A percentile compares a stretch with the other conserved stretches of the same genome.
phyloP scores from a whole-genome alignment of 2,113 vertebrate species.

The Progne subis region DNA sequence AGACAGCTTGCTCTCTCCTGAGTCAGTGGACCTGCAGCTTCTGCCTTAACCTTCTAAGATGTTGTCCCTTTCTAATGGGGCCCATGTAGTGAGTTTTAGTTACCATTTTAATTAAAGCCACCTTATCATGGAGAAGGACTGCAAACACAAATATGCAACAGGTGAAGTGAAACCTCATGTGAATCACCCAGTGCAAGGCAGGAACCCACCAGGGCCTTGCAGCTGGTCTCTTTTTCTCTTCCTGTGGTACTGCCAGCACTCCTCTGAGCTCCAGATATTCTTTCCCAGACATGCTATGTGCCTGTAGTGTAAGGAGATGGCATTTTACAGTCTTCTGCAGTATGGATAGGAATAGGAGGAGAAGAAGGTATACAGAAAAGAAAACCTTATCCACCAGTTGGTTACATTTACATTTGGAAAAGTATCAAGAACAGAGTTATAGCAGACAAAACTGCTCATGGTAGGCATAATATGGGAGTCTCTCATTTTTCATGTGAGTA shows the following conservation, averaged over 20 bases:
- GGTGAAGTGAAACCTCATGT: background rate
- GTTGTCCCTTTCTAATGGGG: background rate
- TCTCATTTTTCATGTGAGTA: background rate
- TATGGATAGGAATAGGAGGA: background rate
- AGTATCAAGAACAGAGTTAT: background rate
- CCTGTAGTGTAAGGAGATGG: background rate
- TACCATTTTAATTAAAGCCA: background rate
- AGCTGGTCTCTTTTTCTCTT: background rate
- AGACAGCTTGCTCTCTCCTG: background rate
- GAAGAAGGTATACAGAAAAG: background rate
- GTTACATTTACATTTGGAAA: slow-evolving; percentile 30
- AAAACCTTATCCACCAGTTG: background rate
- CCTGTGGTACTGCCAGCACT: background rate
- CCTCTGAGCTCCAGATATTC: background rate
- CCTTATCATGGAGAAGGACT: background rate
- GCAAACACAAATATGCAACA: background rate
- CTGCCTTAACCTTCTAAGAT: background rate
- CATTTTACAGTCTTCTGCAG: background rate
- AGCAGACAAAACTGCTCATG: background rate
- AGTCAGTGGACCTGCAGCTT: background rate
- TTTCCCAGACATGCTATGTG: background rate
- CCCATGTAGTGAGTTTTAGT: background rate
- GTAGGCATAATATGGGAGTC: background rate
- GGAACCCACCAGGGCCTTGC: background rate
- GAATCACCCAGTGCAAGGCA: background rate